Conservation (phyloP, 2,888 invertebrate genomes). For the Sesia bembeciformis region DNA sequence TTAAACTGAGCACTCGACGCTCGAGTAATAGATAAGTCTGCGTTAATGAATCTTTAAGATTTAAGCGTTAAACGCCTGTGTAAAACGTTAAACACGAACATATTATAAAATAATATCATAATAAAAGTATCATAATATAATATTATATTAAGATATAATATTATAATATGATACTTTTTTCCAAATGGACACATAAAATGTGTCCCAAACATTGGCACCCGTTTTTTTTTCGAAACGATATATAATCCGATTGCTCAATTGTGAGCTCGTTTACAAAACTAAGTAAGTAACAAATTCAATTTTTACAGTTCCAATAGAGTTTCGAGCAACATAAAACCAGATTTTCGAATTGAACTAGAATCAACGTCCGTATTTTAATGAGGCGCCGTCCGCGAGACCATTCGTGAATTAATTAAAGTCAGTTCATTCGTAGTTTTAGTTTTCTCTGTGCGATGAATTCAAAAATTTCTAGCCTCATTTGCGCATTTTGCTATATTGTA, state of each 20-base stretch:
- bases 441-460: constrained; percentile 9
- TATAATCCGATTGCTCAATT: not conserved
- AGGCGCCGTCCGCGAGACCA: constrained; percentile 15
- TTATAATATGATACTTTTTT: too few relatives aligned
- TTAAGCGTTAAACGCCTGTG: too few relatives aligned
- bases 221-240: not conserved
- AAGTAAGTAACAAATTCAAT: not conserved
- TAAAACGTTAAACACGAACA: too few relatives aligned
- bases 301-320: not conserved
- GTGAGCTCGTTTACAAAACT: not conserved
- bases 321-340: constrained; percentile 1
- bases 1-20: too few relatives aligned
- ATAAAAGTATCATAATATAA: too few relatives aligned
- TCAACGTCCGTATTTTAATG: constrained; percentile 26
- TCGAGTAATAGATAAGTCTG: too few relatives aligned
- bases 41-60: too few relatives aligned
- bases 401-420: constrained; percentile 32
- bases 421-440: constrained; percentile 19
- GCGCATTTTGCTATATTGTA: not conserved
- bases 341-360: constrained; percentile 19
- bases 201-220: too few relatives aligned
- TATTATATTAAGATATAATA: too few relatives aligned
- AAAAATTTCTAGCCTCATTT: constrained; percentile 5
- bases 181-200: too few relatives aligned
- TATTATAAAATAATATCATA: too few relatives aligned